Base-by-base conservation (phyloP, 2,888 invertebrate species). In the Hyposoter didymator region DNA sequence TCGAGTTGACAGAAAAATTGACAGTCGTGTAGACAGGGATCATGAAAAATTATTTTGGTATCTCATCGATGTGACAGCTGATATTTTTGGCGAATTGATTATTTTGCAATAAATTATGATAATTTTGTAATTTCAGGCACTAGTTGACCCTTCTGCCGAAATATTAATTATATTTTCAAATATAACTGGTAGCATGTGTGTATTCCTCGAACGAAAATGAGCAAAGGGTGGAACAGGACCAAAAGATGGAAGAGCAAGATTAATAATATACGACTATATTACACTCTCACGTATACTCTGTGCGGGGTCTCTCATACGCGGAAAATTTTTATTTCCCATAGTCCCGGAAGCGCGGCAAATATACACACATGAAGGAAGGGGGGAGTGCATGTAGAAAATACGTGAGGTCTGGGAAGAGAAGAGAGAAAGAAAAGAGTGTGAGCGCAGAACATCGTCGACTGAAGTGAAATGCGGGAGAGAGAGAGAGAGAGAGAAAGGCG, bases 181-280 rank as follows among this genome's bases (percentile, higher is more conserved):
- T 64, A 59, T 28, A 72, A 72, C 1, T 14, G 39, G 55, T 66
- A 14, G 43, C 62, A 45, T 5, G 43, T 45, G 43, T 64, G 62
- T 43, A 52, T 73, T 19, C 28, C 45, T 69, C 69, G 47, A 22
- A 64, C 59, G 19, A 62, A 79, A 84, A 69, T 17, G 59, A 43
- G 55, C 64, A 70, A 70, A 35, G 28, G 35, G 47, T 52, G 43
- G 67, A 55, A 70, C 19, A 72, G 67, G 66, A 76, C 59, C 72
- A 72, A 59, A 45, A 67, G 73, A 84, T 76, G 59, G 72, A 19
- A 73, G 43, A 64, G 49, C 52, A 52, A 67, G 78, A 84, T 84
- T 81, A 81, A 81, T 84, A 84, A 78, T 81, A 73, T 74, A 84
- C 76, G n/a, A 47, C 76, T 73, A 81, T 73, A 81, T 72, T 67